Percentiles rank a stretch among this genome's conserved stretches.
phyloP scores from a whole-genome alignment of 2,888 invertebrate species.

The Nipponacmea schrenckii region DNA sequence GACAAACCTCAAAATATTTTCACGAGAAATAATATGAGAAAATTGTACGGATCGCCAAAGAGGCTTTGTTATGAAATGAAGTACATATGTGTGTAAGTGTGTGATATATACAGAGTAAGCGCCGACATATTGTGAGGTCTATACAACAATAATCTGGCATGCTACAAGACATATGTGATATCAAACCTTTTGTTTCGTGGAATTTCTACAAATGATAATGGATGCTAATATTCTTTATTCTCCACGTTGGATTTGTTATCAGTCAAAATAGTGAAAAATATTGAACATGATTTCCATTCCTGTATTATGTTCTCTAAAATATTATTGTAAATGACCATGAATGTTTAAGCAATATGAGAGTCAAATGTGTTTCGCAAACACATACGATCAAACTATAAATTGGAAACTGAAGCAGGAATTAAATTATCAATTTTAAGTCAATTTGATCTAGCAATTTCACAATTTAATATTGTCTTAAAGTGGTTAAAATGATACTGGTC shows the following conservation, averaged over 20 bases:
- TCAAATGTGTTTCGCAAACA: too few species aligned
- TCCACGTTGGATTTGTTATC: neutral
- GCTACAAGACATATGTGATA: constrained; percentile 6
- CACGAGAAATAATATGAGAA: constrained; percentile 12
- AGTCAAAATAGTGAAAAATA: too few species aligned
- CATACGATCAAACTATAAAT: too few species aligned
- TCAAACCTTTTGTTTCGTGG: constrained; percentile 5
- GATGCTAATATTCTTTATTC: neutral
- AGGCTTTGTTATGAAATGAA: constrained; percentile 24
- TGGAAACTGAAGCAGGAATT: too few species aligned
- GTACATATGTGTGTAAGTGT: constrained; percentile 20
- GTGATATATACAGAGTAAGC: constrained; percentile 14
- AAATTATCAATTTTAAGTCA: too few species aligned
- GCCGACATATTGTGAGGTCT: constrained; percentile 8
- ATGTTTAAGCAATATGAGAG: too few species aligned
- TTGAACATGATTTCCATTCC: too few species aligned
- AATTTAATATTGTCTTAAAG: too few species aligned
- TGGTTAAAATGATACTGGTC: too few species aligned
- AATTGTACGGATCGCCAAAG: constrained; percentile 19
- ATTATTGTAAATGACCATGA: too few species aligned
- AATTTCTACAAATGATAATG: constrained; percentile 7
- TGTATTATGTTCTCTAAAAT: too few species aligned
- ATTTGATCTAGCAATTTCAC: too few species aligned
- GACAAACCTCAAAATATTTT: constrained; percentile 16
- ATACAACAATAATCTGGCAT: constrained; percentile 18